A percentile compares a stretch with the other conserved stretches of the same genome.
Conservation (phyloP, 2,888 invertebrate species). For the Drosophila meridionalis region DNA sequence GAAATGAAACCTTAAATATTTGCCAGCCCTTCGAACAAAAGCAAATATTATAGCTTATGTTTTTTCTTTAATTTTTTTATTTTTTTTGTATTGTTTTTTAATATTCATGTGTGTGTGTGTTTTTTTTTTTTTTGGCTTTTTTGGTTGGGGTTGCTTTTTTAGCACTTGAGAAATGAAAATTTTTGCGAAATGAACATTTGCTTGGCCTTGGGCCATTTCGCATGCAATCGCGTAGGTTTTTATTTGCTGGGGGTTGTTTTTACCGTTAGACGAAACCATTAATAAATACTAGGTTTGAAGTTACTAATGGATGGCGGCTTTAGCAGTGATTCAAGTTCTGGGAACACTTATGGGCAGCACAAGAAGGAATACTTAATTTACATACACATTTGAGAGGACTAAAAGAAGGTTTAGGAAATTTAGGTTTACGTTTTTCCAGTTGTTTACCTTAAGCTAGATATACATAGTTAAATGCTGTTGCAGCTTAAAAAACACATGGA, state of each 20-base stretch:
- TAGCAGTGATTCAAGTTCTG: background rate
- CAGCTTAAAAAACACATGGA: background rate
- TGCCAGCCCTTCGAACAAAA: constrained; percentile 60
- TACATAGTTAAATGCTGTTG: background rate
- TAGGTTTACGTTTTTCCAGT: no score
- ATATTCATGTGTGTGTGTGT: constrained; percentile 60
- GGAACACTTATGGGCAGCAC: background rate
- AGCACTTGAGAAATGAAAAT: constrained; percentile 77
- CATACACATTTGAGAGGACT: background rate
- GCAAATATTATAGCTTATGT: constrained; percentile 64
- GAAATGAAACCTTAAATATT: constrained; percentile 75
- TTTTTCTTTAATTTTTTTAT: constrained; percentile 34
- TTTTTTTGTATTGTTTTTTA: constrained; percentile 70
- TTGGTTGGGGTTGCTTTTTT: constrained; percentile 45
- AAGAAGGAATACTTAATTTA: background rate
- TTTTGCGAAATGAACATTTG: constrained; percentile 75
- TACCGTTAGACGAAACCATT: constrained; percentile 2
- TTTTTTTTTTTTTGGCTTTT: constrained; percentile 1
- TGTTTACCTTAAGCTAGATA: no score
- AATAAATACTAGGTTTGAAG: constrained; percentile 32
- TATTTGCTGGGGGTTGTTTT: constrained; percentile 4
- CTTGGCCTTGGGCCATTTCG: constrained; percentile 61
- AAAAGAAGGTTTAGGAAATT: background rate
- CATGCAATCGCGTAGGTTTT: constrained; percentile 6
- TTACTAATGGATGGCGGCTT: constrained; percentile 43